Evolutionary conservation across 2,888 invertebrate genomes (phyloP), one percentile per base, ranked within the genome.

Genomic region (Himalopsyche anomala): DNA sequence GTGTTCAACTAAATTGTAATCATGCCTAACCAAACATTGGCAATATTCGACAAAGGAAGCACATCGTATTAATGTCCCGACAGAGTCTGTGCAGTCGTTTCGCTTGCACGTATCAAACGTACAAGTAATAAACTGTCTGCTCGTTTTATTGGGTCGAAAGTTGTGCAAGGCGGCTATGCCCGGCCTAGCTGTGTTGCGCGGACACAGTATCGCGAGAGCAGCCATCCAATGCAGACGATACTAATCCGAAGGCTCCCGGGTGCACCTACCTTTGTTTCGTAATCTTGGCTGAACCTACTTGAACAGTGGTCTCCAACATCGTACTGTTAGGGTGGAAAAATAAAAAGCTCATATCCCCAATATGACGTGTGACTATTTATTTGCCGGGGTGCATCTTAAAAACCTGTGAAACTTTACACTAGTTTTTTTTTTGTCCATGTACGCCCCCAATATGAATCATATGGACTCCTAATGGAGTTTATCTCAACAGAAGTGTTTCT

Each of bases 121-220:
- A 81, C 85, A 85, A 85, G 85, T 83, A 87, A 87, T 87, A 87
- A 87, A 87, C 83, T 81, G 85, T 85, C 83, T 42, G 62, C 69
- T 85, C 81, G 85, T 87, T 87, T 87, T 85, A 87, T 87, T 85
- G 87, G 87, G 87, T 87, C 85, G 83, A 85, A 87, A 87, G 87
- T 87, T 87, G 87, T 85, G 84, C 79, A 84, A 84, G 84, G 62
- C n/a, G 19, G 62, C 19, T 19, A 62, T 62, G 8, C 62, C 6
- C 62, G 28, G 62, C 62, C 62, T 62, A 15, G 62, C 62, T 62
- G 62, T 62, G 11, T 62, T 62, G 62, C 62, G 62, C 62, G 19
- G 28, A 62, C 62, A 62, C 62, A 62, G 62, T 19, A 62, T 19
- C 62, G 62, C n/a, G 62, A 28, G 19, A 62, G 28, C 62, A 19